Evolutionary conservation across 1,140 invertebrate genomes (phyloP), one percentile per base, ranked within the genome.

Genomic region (Pseudomyrmex cubaensis): DNA sequence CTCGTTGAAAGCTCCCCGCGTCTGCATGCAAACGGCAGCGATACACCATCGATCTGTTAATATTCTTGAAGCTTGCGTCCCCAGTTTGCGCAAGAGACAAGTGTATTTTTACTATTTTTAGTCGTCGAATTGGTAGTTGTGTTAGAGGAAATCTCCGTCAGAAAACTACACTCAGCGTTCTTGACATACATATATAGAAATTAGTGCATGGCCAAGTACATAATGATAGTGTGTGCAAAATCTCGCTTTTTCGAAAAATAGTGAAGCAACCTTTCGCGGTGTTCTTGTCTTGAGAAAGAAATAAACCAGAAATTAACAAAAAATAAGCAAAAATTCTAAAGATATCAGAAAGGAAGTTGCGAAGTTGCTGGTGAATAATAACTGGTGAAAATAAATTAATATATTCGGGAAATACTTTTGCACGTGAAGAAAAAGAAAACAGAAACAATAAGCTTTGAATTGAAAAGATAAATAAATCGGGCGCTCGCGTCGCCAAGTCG

Each of bases 161-260:
- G 7, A 0, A 35, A 35, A 72, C 13, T 48, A 80, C 35, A n/a
- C 64, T 64, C 48, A 61, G 15, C 56, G 13, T 59, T 56, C 12
- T 25, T 10, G 44, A 70, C 35, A 35, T 35, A 35, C 35, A 35
- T 35, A 35, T 7, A 35, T 59, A 59, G 64, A 70, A 59, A 59
- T 44, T 78, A 59, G 20, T 80, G 76, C 54, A 80, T 80, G 76
- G 59, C 4, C 20, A 80, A 25, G 76, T 25, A 20, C 59, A 50
- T 50, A 48, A 69, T 46, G 17, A 35, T 17, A 62, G 35, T 52
- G 22, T n/a, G 20, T 44, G 59, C 25, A 25, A 25, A 63, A 66
- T 22, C 56, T 35, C 62, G 56, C 17, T 57, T 20, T 15, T n/a
- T 25, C 12, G 22, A 12, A 46, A 44, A 35, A 35, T 35, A 67